Base-by-base conservation (phyloP, 92 coral and sea anemone genomes). In the Palythoa grandis region DNA sequence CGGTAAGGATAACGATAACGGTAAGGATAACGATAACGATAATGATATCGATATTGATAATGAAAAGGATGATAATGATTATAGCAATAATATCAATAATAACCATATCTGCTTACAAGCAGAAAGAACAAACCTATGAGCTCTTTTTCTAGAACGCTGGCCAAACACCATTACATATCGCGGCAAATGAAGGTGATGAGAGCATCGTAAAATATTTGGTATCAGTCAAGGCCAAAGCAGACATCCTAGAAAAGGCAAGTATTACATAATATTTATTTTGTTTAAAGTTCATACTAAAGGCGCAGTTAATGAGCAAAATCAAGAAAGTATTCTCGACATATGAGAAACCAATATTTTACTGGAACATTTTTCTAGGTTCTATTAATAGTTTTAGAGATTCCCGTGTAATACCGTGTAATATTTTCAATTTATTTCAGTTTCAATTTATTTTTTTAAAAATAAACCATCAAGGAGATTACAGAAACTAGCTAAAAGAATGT, bases 181-280 rank as follows among this genome's bases (percentile, higher is more conserved):
- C 95, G 4, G 95, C 98, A 7, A 54, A 74, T 52, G 93, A 94
- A 82, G 98, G 98, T 25, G 98, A 94, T 69, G 98, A 94, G 61
- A 90, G 84, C 35, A 90, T 43, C 4, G 50, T 43, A 5, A 90
- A 90, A 78, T 90, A 88, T 16, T 82, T 94, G 50, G 87, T 92
- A 5, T 69, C 91, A 72, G 38, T 87, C 88, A 92, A 77, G 71
- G 98, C 93, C 53, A 92, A 87, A 53, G 88, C 91, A 13, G 93
- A 94, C 84, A 84, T 87, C 29, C 37, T 83, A 7, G 98, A 94
- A 70, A 82, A 86, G n/a, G 98, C 93, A 83, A 92, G 92, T 52
- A n/a, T 22, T 35, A 2, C 4, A 25, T 69, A 69, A 25, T 69
- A 0, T 2, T 63, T 12, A 17, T 63, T 63, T 23, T 20, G 69